These are phyloP conservation scores for Leucozona laternaria DNA, from an alignment of 2,888 invertebrate species.

Conservation along the genomic window DNA sequence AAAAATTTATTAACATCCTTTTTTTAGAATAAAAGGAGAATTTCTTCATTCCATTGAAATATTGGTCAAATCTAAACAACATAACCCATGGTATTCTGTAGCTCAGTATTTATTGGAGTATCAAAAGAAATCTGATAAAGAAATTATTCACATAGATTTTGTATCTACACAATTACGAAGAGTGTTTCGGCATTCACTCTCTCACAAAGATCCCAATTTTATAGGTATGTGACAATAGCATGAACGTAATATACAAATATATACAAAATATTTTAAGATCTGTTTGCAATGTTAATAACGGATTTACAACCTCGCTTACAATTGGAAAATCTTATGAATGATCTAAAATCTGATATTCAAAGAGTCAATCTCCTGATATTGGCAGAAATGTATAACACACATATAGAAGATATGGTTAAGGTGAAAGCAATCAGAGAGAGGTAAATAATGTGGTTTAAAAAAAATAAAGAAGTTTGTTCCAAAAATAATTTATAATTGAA, in stretches of 20 bases:
- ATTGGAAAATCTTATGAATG: conserved; percentile 79
- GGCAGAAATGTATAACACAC: conserved; percentile 82
- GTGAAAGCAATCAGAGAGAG: conserved; percentile 79
- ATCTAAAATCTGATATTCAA: conserved; percentile 81
- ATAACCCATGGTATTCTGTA: conserved; percentile 81
- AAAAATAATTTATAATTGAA: background rate
- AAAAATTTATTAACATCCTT: background rate
- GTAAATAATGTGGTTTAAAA: conserved; percentile 71
- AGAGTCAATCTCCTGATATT: conserved; percentile 81
- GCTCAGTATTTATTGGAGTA: conserved; percentile 80
- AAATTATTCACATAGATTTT: conserved; percentile 79
- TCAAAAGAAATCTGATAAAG: conserved; percentile 78
- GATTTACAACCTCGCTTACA: conserved; percentile 78
- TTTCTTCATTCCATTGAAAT: conserved; percentile 81
- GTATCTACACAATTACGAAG: conserved; percentile 80
- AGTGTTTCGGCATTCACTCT: conserved; percentile 80
- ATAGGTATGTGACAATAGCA: conserved; percentile 78
- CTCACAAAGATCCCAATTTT: conserved; percentile 81
- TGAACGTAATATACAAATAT: background rate
- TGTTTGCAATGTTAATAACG: conserved; percentile 81
- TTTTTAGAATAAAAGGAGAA: conserved; percentile 76
- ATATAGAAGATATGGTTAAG: conserved; percentile 79
- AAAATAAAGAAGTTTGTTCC: no score
- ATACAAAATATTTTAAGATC: conserved; percentile 76
- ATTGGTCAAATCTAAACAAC: conserved; percentile 81